Conservation (phyloP, 1,140 invertebrate species). For the Ceratoteleas bidentatus region DNA sequence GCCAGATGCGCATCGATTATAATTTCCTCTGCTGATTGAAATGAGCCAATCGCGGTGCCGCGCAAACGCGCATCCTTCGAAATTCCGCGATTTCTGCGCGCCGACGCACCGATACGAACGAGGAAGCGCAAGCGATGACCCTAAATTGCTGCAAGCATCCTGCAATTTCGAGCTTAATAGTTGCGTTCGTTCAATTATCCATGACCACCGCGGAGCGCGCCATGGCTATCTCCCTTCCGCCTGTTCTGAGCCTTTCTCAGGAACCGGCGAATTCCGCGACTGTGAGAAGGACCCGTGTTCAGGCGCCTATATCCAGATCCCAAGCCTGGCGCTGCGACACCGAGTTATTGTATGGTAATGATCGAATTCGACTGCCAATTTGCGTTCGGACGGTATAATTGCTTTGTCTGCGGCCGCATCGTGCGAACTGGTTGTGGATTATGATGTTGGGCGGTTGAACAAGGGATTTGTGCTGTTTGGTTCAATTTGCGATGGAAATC, state of each 20-base stretch:
- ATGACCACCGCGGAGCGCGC: constrained; percentile 59
- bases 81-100: constrained; percentile 56
- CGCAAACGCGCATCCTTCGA: constrained; percentile 45
- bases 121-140: constrained; percentile 62
- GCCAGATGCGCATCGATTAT: constrained; percentile 46
- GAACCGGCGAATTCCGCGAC: constrained; percentile 45
- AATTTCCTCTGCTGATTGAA: constrained; percentile 61
- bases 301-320: not conserved
- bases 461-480: too few species aligned
- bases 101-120: constrained; percentile 50
- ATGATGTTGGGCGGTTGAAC: not conserved
- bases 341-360: constrained; percentile 1
- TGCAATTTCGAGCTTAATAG: constrained; percentile 73
- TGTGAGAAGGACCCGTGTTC: constrained; percentile 26
- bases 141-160: constrained; percentile 72
- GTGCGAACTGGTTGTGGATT: not conserved
- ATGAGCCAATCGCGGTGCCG: constrained; percentile 43
- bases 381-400: not conserved
- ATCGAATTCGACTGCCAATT: not conserved
- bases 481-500: too few species aligned
- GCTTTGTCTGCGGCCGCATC: not conserved
- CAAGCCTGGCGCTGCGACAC: not conserved
- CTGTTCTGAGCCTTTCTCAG: constrained; percentile 36
- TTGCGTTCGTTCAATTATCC: constrained; percentile 73
- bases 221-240: constrained; percentile 45